Percentiles rank a stretch among this genome's conserved stretches.
Conservation (phyloP, 2,888 invertebrate species). For the Rhogogaster chlorosoma region DNA sequence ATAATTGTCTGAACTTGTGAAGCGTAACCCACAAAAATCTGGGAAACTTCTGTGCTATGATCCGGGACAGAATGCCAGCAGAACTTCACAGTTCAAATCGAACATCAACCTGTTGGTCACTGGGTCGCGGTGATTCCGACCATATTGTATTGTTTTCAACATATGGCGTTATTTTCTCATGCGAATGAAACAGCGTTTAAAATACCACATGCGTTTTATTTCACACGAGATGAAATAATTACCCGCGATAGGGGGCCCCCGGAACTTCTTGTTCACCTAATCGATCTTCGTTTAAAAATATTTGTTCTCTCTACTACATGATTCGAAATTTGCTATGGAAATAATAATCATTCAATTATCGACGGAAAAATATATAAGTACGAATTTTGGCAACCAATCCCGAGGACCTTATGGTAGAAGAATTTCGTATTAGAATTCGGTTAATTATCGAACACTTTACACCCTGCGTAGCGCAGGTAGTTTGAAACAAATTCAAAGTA, state of each 20-base stretch:
- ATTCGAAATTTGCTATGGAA: neutral
- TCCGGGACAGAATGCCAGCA: constrained; percentile 1
- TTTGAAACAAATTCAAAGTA: neutral
- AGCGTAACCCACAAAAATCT: constrained; percentile 4
- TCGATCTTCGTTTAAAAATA: neutral
- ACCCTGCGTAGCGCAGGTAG: neutral
- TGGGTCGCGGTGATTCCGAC: constrained; percentile 67
- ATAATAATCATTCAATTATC: neutral
- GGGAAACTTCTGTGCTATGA: constrained; percentile 7
- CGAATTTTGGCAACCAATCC: neutral
- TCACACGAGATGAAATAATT: constrained; percentile 70
- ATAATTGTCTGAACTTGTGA: neutral
- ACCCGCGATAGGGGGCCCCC: neutral
- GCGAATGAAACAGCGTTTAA: constrained; percentile 66
- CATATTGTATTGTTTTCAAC: constrained; percentile 64
- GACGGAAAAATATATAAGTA: too few relatives aligned
- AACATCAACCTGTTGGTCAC: constrained; percentile 69
- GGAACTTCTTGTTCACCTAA: neutral
- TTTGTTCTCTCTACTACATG: neutral
- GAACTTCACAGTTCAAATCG: constrained; percentile 41
- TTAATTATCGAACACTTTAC: neutral
- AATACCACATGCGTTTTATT: constrained; percentile 72
- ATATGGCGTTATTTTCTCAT: constrained; percentile 75
- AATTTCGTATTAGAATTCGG: neutral
- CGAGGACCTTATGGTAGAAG: neutral